Conservation (phyloP, 2,797 vertebrate genomes). For the Geotrypetes seraphini region DNA sequence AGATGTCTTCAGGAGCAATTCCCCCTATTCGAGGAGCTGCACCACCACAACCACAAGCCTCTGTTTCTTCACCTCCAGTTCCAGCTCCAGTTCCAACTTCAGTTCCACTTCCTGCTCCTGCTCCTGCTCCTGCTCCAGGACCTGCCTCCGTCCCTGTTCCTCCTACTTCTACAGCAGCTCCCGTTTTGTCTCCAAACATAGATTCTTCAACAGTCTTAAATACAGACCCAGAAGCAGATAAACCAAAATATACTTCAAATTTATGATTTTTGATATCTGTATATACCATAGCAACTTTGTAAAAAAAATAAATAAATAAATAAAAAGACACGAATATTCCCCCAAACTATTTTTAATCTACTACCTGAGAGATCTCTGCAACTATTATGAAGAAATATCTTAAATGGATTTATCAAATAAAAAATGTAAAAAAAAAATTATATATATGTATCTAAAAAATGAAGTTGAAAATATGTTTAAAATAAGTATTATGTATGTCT, state of each 20-base stretch:
- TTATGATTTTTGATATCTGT: conserved; percentile 81
- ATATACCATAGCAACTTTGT: conserved; percentile 51
- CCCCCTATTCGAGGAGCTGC: conserved; percentile 69
- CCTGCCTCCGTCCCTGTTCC: too few relatives aligned
- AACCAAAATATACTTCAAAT: conserved; percentile 93
- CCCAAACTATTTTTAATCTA: conserved; percentile 61
- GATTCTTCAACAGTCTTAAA: conserved; percentile 83
- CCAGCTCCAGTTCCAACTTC: too few relatives aligned
- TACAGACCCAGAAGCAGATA: conserved; percentile 91
- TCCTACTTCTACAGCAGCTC: too few relatives aligned
- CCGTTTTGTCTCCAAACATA: too few relatives aligned
- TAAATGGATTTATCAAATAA: conserved; percentile 81
- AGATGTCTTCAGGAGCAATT: conserved; percentile 93
- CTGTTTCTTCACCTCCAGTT: conserved; percentile 14
- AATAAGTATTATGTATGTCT: conserved; percentile 43
- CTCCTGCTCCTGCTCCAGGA: too few relatives aligned
- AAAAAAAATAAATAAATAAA: too few relatives aligned
- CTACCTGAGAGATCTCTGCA: conserved; percentile 77
- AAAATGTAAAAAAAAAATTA: conserved; percentile 72
- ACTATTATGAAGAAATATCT: conserved; percentile 82
- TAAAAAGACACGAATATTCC: conserved; percentile 40
- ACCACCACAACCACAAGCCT: conserved; percentile 41
- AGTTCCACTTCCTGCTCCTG: too few relatives aligned
- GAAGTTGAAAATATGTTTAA: conserved; percentile 33
- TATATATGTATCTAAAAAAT: conserved; percentile 21